Base-by-base conservation (phyloP, 2,113 vertebrate species). In the Ariopsis seemanni region DNA sequence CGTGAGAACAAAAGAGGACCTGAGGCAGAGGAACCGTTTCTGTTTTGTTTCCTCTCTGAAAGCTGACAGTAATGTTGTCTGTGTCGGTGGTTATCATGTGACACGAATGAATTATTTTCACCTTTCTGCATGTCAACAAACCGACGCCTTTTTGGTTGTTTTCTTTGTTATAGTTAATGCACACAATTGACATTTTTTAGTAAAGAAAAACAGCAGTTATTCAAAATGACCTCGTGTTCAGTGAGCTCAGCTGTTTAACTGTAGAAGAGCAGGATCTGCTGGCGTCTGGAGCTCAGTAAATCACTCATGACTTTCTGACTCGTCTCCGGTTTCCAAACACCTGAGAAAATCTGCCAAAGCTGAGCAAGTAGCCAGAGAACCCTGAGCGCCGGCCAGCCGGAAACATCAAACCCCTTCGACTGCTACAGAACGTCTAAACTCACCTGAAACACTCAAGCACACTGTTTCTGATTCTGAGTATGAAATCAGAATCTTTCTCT, bases 241-340 rank as follows among this genome's bases (percentile, higher is more conserved):
- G 86, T 65, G n/a, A 88, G 72, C 87, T 90, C 91, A 90, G 90
- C 92, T 91, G 50, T 82, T 78, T 83, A 30, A 42, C 30, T 67
- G 10, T 14, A 60, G 10, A 20, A 57, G 58, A 79, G 57, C 62
- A 78, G 25, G 53, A 27, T 50, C 72, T 20, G 67, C 15, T 14
- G 57, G 74, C 58, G 57, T 80, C 80, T 81, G 53, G 12, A 63
- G 65, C 25, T 72, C 65, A 30, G 58, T 72, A 60, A 78, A 79
- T 72, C 50, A 82, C 83, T 87, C 82, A 62, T 55, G 62, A 58
- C 82, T 27, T 34, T 7, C 81, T 42, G 30, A 25, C 79, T 75
- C 18, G 17, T 69, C 27, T 90, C 80, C 67, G 27, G 77, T 90
- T 88, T 88, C 85, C 82, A 27, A 63, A 52, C 25, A 2, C 42